Evolutionary conservation across 1,140 invertebrate genomes (phyloP).

Genomic region (Trachymyrmex septentrionalis): DNA sequence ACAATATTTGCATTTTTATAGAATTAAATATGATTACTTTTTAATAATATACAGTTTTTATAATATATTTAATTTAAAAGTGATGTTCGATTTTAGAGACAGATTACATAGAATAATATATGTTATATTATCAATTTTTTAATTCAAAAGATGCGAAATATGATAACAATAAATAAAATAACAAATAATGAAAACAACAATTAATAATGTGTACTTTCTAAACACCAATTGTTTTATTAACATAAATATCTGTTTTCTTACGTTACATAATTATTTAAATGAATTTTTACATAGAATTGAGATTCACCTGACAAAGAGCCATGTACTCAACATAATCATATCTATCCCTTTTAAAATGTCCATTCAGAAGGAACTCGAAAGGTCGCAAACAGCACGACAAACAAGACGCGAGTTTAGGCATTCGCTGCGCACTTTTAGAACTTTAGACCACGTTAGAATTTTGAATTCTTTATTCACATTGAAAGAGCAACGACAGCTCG

Average conservation of each 20-base stretch:
- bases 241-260: background rate
- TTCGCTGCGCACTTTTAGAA: conserved; percentile 23
- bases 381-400: conserved; percentile 69
- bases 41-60: background rate
- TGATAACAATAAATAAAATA: background rate
- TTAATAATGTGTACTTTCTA: background rate
- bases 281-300: background rate
- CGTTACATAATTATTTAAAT: conserved; percentile 7
- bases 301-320: conserved; percentile 79
- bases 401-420: conserved; percentile 66
- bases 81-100: background rate
- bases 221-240: background rate
- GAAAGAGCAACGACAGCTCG: background rate
- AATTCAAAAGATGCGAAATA: background rate
- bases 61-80: background rate
- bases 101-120: background rate
- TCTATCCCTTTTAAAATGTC: conserved; percentile 58
- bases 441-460: background rate
- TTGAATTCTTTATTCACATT: conserved; percentile 12
- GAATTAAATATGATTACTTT: background rate
- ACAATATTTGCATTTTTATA: background rate
- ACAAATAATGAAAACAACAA: background rate
- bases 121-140: conserved; percentile 2
- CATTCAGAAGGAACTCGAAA: conserved; percentile 52
- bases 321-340: conserved; percentile 81